These are phyloP conservation scores for Prenolepis imparis DNA, from an alignment of 2,888 invertebrate genomes.

Conservation along the genomic window DNA sequence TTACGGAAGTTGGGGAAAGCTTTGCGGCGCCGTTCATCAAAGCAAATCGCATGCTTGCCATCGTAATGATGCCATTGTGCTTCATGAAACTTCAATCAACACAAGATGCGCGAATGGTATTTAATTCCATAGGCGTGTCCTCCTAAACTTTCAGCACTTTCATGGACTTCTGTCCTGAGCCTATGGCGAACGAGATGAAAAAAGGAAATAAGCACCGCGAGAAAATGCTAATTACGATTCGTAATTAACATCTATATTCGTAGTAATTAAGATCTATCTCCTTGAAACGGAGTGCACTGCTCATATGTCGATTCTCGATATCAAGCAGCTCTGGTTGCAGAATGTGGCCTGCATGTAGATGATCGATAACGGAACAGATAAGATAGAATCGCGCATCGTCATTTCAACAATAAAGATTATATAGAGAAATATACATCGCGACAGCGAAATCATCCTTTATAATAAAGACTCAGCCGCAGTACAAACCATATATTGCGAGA, in stretches of 20 bases:
- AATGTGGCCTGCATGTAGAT: not conserved
- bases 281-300: slow-evolving; percentile 4
- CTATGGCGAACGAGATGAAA: not conserved
- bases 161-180: not conserved
- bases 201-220: not conserved
- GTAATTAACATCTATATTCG: not conserved
- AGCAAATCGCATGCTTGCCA: not conserved
- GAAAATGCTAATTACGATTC: not conserved
- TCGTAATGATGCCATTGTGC: not conserved
- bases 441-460: not conserved
- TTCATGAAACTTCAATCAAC: not conserved
- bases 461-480: too few relatives aligned
- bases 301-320: slow-evolving; percentile 1
- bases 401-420: not conserved
- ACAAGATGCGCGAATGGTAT: not conserved
- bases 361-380: slow-evolving; percentile 16
- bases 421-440: too few relatives aligned
- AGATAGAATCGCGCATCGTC: not conserved
- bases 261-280: not conserved
- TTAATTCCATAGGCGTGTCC: not conserved
- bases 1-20: not conserved
- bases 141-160: not conserved
- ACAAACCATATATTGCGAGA: not conserved
- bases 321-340: not conserved
- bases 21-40: not conserved